phyloP scores from a whole-genome alignment of 1,140 invertebrate species.

The Drosophila nasuta region DNA sequence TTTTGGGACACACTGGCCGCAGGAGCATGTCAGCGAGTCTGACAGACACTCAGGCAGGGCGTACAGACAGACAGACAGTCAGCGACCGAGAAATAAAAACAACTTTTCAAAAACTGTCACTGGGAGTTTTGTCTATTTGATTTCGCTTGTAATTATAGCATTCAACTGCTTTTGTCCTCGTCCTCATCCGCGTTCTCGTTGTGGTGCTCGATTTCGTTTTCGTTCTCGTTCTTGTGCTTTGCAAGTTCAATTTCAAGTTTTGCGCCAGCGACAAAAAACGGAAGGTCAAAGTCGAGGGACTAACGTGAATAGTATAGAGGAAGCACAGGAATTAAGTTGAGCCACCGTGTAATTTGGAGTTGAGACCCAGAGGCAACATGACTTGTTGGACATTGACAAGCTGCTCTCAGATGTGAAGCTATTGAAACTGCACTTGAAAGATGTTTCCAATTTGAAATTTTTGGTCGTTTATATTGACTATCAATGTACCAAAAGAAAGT shows the following conservation, averaged over 20 bases:
- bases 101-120: constrained; percentile 75
- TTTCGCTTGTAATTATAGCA: constrained; percentile 73
- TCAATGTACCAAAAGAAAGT: background rate
- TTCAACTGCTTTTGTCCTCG: constrained; percentile 24
- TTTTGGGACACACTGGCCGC: constrained; percentile 32
- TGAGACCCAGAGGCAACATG: constrained; percentile 20
- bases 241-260: constrained; percentile 74
- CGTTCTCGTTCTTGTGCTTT: background rate
- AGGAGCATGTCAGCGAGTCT: constrained; percentile 30
- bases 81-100: constrained; percentile 44
- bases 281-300: constrained; percentile 64
- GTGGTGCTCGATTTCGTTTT: background rate
- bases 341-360: constrained; percentile 54
- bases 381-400: constrained; percentile 37
- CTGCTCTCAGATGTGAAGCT: background rate
- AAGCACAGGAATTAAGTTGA: constrained; percentile 50
- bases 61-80: constrained; percentile 9
- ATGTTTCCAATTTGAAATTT: background rate
- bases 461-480: background rate
- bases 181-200: background rate
- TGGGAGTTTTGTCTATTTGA: constrained; percentile 75
- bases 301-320: constrained; percentile 28
- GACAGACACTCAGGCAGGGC: constrained; percentile 6
- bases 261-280: constrained; percentile 9
- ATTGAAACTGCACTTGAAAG: constrained; percentile 26